Percentiles rank a stretch among this genome's conserved stretches.
These are phyloP conservation scores for Eupithecia exiguata DNA, from an alignment of 2,888 invertebrate species.

Conservation along the genomic window DNA sequence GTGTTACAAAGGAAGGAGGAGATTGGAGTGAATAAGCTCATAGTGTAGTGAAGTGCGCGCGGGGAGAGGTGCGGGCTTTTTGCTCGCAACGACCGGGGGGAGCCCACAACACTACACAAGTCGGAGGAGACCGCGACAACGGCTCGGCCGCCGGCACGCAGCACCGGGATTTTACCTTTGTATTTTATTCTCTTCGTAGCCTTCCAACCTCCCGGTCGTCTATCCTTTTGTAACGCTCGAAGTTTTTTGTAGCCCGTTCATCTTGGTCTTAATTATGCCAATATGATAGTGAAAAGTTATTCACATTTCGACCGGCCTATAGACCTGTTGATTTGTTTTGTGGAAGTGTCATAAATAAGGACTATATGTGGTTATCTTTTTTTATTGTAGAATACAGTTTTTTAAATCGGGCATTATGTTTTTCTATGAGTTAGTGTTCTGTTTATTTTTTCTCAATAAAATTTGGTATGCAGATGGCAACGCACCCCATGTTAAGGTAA, in stretches of 20 bases:
- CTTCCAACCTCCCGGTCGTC: slow-evolving; percentile 67
- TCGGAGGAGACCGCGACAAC: slow-evolving; percentile 45
- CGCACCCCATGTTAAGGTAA: slow-evolving; percentile 73
- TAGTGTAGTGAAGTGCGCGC: slow-evolving; percentile 28
- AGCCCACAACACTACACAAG: slow-evolving; percentile 41
- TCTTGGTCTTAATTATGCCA: slow-evolving; percentile 54
- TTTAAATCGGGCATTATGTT: slow-evolving; percentile 63
- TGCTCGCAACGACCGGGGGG: slow-evolving; percentile 37
- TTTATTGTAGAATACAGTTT: slow-evolving; percentile 39
- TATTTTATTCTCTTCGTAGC: slow-evolving; percentile 77
- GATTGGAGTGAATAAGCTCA: slow-evolving; percentile 20
- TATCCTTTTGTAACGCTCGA: slow-evolving; percentile 53
- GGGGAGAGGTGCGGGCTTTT: slow-evolving; percentile 42
- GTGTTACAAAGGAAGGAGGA: slow-evolving; percentile 8
- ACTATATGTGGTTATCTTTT: slow-evolving; percentile 42
- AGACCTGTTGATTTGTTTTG: slow-evolving; percentile 64
- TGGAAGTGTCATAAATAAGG: slow-evolving; percentile 60
- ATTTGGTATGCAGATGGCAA: slow-evolving; percentile 63
- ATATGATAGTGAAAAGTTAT: slow-evolving; percentile 67
- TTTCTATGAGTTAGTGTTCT: slow-evolving; percentile 68
- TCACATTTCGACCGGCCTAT: slow-evolving; percentile 47
- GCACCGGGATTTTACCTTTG: slow-evolving; percentile 70
- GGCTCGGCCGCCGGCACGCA: slow-evolving; percentile 52
- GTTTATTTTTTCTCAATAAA: slow-evolving; percentile 68
- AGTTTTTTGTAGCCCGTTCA: slow-evolving; percentile 56